Percentiles rank a stretch among this genome's conserved stretches.
These are phyloP conservation scores for Brachyhypopomus gauderio DNA, from an alignment of 2,113 vertebrate genomes.

Conservation along the genomic window DNA sequence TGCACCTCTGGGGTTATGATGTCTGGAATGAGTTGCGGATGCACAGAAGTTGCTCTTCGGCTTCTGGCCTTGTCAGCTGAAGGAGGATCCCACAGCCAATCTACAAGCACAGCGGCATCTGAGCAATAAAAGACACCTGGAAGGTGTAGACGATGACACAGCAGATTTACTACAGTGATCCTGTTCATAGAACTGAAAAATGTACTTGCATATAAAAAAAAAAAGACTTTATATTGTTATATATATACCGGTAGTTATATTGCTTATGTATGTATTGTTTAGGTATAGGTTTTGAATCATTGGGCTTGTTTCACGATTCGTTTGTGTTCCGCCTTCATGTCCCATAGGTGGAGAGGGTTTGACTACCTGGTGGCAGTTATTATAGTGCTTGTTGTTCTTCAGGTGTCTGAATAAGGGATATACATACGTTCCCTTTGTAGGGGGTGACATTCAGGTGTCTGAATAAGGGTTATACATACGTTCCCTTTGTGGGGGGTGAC, in stretches of 20 bases:
- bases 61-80: constrained; percentile 51
- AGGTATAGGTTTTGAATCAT: no score
- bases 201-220: neutral
- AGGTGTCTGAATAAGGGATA: neutral
- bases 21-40: constrained; percentile 65
- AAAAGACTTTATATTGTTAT: no score
- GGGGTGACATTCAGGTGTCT: neutral
- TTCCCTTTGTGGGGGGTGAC: neutral
- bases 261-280: no score
- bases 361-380: neutral
- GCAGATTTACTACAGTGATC: constrained; percentile 18
- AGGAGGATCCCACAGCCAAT: constrained; percentile 56
- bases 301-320: no score
- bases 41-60: constrained; percentile 55
- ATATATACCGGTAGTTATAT: no score
- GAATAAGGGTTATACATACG: neutral
- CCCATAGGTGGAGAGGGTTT: no score
- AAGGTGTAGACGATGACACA: constrained; percentile 39
- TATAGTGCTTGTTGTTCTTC: neutral
- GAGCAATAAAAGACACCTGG: constrained; percentile 10
- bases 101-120: constrained; percentile 55
- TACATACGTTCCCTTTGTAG: neutral
- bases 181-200: constrained; percentile 35
- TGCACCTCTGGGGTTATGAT: constrained; percentile 58
- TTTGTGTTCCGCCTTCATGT: no score